Conservation (phyloP, 2,888 invertebrate genomes). For the Priocnemis perturbator region DNA sequence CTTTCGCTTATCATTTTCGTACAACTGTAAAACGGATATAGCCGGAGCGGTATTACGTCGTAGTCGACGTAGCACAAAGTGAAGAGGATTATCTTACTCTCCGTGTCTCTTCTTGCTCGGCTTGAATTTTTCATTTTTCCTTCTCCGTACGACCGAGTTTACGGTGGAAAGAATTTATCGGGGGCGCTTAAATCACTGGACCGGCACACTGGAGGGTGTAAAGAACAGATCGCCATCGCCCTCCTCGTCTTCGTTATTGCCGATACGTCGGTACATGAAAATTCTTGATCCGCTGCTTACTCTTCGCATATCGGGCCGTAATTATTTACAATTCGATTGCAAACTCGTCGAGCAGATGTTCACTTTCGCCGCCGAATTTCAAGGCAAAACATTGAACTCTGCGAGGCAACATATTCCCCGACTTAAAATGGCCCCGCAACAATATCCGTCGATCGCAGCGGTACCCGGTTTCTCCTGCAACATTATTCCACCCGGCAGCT, state of each 20-base stretch:
- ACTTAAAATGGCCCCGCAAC: background rate
- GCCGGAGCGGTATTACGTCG: too few relatives aligned
- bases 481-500: background rate
- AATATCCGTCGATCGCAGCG: too few relatives aligned
- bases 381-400: background rate
- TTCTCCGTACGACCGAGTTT: constrained; percentile 36
- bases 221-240: constrained; percentile 14
- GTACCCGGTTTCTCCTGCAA: background rate
- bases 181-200: constrained; percentile 41
- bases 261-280: constrained; percentile 1
- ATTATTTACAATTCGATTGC: constrained; percentile 46
- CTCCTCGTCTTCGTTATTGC: background rate
- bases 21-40: too few relatives aligned
- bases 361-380: constrained; percentile 15
- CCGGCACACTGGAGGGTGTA: constrained; percentile 24
- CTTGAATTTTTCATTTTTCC: constrained; percentile 25
- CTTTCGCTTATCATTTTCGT: too few relatives aligned
- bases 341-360: background rate
- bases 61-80: too few relatives aligned
- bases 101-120: background rate
- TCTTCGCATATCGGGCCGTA: constrained; percentile 38
- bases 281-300: constrained; percentile 35
- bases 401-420: background rate
- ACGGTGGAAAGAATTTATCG: constrained; percentile 48
- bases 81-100: too few relatives aligned